Evolutionary conservation across 1,140 invertebrate species (phyloP).

Genomic region (Drosophila ironensis): DNA sequence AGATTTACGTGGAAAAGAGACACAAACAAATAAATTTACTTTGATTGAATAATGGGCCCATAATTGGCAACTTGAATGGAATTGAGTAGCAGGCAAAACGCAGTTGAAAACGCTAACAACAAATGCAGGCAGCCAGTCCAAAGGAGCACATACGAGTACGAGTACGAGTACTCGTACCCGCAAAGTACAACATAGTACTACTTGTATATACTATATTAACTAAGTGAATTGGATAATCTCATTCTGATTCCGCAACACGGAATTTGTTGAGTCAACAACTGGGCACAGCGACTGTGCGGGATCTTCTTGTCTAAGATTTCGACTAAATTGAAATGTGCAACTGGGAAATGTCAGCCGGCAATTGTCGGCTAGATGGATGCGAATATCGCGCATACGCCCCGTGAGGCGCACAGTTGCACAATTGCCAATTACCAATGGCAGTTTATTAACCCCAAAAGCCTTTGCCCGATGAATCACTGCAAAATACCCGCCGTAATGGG

Average conservation of each 20-base stretch:
- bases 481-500: neutral
- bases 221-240: conserved; percentile 79
- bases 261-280: conserved; percentile 14
- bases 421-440: no score
- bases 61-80: conserved; percentile 82
- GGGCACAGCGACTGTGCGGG: no score
- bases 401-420: conserved; percentile 32
- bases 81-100: conserved; percentile 81
- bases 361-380: conserved; percentile 78
- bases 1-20: conserved; percentile 77
- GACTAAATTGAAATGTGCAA: conserved; percentile 81
- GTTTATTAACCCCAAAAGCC: conserved; percentile 62
- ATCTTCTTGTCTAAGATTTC: conserved; percentile 44
- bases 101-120: conserved; percentile 62
- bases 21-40: conserved; percentile 82
- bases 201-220: no score
- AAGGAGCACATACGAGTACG: neutral
- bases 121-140: conserved; percentile 6
- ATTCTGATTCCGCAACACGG: conserved; percentile 45
- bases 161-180: conserved; percentile 18
- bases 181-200: no score
- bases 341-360: conserved; percentile 75
- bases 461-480: conserved; percentile 38
- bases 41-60: conserved; percentile 81
- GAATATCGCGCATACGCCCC: conserved; percentile 67